A percentile compares a stretch with the other conserved stretches of the same genome.
Conservation (phyloP, 2,888 invertebrate genomes). For the Tridacna crocea region DNA sequence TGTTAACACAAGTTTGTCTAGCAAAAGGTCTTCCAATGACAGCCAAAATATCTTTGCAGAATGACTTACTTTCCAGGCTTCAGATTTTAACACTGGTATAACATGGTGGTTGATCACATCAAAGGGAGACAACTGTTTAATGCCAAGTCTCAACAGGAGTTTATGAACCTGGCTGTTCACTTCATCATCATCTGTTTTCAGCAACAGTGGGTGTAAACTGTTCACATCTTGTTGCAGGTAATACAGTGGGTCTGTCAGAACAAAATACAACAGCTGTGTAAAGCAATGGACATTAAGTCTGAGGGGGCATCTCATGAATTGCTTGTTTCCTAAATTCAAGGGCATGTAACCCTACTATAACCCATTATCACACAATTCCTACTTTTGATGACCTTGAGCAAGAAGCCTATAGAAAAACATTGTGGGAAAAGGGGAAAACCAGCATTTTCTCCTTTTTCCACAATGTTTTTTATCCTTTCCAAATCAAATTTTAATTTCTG, state of each 20-base stretch:
- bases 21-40: too few species aligned
- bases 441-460: too few species aligned
- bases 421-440: too few species aligned
- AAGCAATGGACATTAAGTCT: neutral
- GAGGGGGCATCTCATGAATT: too few species aligned
- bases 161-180: slow-evolving; percentile 80
- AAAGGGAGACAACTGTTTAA: slow-evolving; percentile 73
- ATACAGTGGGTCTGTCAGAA: slow-evolving; percentile 68
- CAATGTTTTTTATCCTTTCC: too few species aligned
- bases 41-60: neutral
- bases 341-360: too few species aligned
- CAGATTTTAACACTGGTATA: slow-evolving; percentile 76
- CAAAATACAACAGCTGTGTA: neutral
- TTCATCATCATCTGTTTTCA: slow-evolving; percentile 74
- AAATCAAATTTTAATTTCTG: too few species aligned
- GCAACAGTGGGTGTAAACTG: slow-evolving; percentile 73
- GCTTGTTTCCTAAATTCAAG: too few species aligned
- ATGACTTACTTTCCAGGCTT: slow-evolving; percentile 72
- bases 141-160: slow-evolving; percentile 71
- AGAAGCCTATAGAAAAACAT: too few species aligned
- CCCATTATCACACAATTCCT: too few species aligned
- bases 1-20: too few species aligned
- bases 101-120: slow-evolving; percentile 82
- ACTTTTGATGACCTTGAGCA: too few species aligned
- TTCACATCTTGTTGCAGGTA: slow-evolving; percentile 77